Conservation (phyloP, 2,797 vertebrate species). For the Coluber constrictor region DNA sequence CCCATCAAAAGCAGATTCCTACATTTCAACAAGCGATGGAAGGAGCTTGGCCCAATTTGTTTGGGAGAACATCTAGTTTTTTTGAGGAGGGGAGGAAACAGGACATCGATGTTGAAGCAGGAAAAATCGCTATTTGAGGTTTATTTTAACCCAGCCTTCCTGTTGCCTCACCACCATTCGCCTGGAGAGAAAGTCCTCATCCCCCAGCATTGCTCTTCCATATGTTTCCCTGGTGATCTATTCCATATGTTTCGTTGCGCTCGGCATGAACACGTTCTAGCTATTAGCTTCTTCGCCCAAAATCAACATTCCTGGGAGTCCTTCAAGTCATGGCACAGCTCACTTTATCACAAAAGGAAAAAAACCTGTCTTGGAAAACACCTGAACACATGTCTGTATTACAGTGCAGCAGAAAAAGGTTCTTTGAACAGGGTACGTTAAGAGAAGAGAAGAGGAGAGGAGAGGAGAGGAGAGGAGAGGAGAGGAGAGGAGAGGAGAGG, state of each 20-base stretch:
- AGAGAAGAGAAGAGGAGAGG: too few relatives aligned
- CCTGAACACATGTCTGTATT: background rate
- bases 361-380: background rate
- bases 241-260: background rate
- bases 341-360: background rate
- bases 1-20: background rate
- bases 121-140: background rate
- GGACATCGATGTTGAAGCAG: background rate
- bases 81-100: fast-evolving
- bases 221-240: background rate
- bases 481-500: fast-evolving
- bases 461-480: too few relatives aligned
- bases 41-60: background rate
- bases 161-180: background rate
- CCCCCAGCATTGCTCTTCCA: background rate
- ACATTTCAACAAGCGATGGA: background rate
- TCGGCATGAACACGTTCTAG: background rate
- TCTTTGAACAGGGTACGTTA: background rate
- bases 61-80: background rate
- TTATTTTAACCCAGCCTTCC: background rate
- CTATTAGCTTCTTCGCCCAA: background rate
- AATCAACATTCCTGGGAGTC: background rate
- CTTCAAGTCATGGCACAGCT: background rate
- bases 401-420: background rate
- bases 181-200: background rate